Base-by-base conservation (phyloP, 2,113 vertebrate species). In the Sialia sialis region DNA sequence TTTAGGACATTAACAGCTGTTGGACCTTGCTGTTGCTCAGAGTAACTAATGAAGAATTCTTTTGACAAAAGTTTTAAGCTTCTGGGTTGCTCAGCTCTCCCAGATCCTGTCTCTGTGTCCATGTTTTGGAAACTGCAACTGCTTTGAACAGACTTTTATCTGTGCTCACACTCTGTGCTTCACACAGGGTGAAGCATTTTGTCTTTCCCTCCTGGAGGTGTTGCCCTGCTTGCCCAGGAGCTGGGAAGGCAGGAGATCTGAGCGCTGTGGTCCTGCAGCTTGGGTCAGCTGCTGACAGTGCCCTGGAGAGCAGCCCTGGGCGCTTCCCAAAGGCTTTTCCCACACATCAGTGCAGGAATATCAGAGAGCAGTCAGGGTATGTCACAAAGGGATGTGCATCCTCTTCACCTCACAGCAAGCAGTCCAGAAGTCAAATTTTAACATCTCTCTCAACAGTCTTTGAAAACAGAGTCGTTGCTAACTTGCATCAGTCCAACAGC, bases 261-360 rank as follows among this genome's bases (percentile, higher is more conserved):
- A 19, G 44, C 8, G 49, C 76, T 69, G 54, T 8, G 11, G 6
- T 11, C 2, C 7, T 20, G 26, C 46, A n/a, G 56, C 12, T 11
- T 3, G 11, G 36, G 17, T n/a, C 30, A 43, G 30, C 36, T 56
- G 16, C 87, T 69, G 60, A 0, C 78, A 69, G 68, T 30, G 87
- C 32, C 46, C 34, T n/a, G 41, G 49, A 4, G 9, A 39, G 41
- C 81, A 79, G 39, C 72, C 26, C 36, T 48, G 48, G 56, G 43
- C 70, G 43, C 38, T 52, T 49, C 56, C 52, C 4, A 2, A 67
- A 72, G 43, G 66, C 48, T 63, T 30, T 49, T 54, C 29, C 46
- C 1, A 0, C n/a, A 15, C 41, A 17, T 7, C 29, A 21, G 26
- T 18, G 66, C 22, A 26, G 48, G 2, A 13, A 0, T 6, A 19